Conservation (phyloP, 2,113 vertebrate species). For the Forbesichthys papilliferus region DNA sequence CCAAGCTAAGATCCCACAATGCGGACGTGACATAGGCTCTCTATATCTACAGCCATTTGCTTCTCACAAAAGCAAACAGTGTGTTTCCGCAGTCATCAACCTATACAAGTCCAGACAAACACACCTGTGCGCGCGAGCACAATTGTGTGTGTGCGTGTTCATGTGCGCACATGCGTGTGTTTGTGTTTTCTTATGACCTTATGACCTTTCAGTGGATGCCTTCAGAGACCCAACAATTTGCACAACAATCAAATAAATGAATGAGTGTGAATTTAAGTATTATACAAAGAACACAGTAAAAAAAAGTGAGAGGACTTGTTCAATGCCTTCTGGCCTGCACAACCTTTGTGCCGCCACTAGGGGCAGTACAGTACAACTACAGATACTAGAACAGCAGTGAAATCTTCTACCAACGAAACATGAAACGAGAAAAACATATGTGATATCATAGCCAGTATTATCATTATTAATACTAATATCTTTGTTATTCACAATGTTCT, state of each 20-base stretch:
- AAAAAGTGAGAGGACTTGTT: conserved; percentile 51
- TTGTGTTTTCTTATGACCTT: conserved; percentile 36
- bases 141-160: conserved; percentile 2
- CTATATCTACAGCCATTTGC: conserved; percentile 33
- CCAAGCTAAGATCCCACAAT: no score
- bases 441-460: conserved; percentile 59
- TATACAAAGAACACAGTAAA: conserved; percentile 32
- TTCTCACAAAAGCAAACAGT: conserved; percentile 35
- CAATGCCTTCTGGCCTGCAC: conserved; percentile 64
- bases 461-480: conserved; percentile 64
- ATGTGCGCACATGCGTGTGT: background rate
- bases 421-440: conserved; percentile 55
- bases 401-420: conserved; percentile 54
- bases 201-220: conserved; percentile 35
- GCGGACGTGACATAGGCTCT: no score
- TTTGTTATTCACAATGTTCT: conserved; percentile 74
- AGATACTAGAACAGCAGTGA: conserved; percentile 60
- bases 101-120: conserved; percentile 60
- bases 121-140: conserved; percentile 1
- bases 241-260: conserved; percentile 54
- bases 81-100: conserved; percentile 46
- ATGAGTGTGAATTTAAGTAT: conserved; percentile 52
- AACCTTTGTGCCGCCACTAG: conserved; percentile 48
- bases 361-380: conserved; percentile 50
- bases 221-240: conserved; percentile 25